A percentile compares a stretch with the other conserved stretches of the same genome.
Evolutionary conservation across 2,797 vertebrate species (phyloP).

Genomic region (Eulemur rubriventer): DNA sequence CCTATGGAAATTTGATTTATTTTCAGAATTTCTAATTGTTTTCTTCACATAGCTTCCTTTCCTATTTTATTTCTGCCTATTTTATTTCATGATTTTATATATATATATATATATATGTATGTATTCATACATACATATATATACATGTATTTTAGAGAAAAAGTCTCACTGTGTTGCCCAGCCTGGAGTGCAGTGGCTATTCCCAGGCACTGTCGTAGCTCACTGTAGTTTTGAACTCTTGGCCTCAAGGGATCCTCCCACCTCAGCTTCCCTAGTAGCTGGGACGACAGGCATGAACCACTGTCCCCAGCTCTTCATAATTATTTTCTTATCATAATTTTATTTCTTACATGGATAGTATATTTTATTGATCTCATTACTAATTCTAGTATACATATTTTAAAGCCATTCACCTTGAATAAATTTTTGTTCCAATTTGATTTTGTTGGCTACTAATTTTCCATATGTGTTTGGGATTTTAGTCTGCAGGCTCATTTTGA

Average conservation of each 20-base stretch:
- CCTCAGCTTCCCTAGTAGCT: not conserved
- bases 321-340: not conserved
- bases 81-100: not conserved
- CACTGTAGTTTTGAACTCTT: not conserved
- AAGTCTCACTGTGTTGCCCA: not conserved
- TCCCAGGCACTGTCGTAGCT: not conserved
- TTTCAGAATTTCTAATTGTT: not conserved
- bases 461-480: not conserved
- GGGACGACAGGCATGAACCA: not conserved
- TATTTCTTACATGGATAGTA: not conserved
- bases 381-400: not conserved
- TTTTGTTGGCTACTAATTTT: not conserved
- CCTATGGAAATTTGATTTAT: not conserved
- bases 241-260: not conserved
- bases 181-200: not conserved
- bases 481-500: not conserved
- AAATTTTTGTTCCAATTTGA: not conserved
- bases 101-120: too few relatives aligned
- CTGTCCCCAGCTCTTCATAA: not conserved
- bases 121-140: too few relatives aligned
- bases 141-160: not conserved
- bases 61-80: not conserved
- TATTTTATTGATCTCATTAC: not conserved
- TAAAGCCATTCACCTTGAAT: not conserved
- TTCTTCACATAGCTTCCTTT: not conserved